Base-by-base conservation (phyloP, 2,113 vertebrate genomes). In the Heliornis fulica region DNA sequence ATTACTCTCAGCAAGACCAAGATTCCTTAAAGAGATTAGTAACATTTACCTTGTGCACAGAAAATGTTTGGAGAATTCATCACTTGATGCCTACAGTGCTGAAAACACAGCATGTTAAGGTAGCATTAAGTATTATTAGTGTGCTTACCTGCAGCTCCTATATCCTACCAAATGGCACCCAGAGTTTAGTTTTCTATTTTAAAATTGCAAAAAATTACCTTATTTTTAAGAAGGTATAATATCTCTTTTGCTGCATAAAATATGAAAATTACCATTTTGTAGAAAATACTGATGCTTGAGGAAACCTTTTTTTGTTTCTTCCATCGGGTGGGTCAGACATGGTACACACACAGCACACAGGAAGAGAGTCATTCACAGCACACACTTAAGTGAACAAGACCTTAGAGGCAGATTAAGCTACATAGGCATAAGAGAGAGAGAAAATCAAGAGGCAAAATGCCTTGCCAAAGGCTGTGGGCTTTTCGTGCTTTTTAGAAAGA, bases 71-170 rank as follows among this genome's bases (percentile, higher is more conserved):
- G 79, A 92, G 80, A 94, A 94, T 92, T 95, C 76, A 90, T 93
- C 88, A 81, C 82, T 83, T 71, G 83, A 75, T 94, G 90, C 80
- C 94, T 92, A 56, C 92, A 92, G 85, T 77, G 83, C 82, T 96
- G 75, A 83, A 96, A 83, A 85, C 90, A 83, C 94, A 95, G 93
- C 90, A 51, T 56, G 78, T 70, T 81, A 83, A 50, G 36, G 83
- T 14, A 82, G 89, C 83, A 82, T 91, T 95, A 90, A 89, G 81
- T 57, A 83, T 90, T 93, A 95, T 91, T 95, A 94, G 89, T 65
- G 64, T 89, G 92, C 86, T 90, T 96, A 94, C 94, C 95, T 96
- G 92, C 90, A 91, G 94, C 71, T 96, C 75, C 87, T 28, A 20
- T 65, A 93, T 20, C 79, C 82, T 96, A 93, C 61, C 93, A 95